Percentiles rank a stretch among this genome's conserved stretches.
Evolutionary conservation across 2,797 vertebrate species (phyloP).

Genomic region (Lacerta bilineata): DNA sequence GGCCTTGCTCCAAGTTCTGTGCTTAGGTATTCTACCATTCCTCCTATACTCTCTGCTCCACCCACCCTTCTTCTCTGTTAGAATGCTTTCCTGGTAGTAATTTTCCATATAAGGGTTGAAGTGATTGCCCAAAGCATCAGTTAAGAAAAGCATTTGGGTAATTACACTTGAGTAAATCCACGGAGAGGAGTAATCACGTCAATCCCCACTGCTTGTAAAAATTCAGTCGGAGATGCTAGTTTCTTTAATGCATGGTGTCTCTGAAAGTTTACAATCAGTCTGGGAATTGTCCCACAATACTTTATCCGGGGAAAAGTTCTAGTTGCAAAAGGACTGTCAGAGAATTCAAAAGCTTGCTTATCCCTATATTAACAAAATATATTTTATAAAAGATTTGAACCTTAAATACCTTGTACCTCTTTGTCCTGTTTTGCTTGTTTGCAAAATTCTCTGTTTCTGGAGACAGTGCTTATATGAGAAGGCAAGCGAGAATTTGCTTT

Average conservation of each 20-base stretch:
- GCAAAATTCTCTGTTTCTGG: slow-evolving; percentile 65
- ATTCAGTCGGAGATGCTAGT: background rate
- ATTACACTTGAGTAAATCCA: background rate
- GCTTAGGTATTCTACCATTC: too few species aligned
- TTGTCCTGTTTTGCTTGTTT: slow-evolving; percentile 63
- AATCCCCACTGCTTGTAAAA: background rate
- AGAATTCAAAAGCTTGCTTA: background rate
- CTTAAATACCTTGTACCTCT: slow-evolving; percentile 66
- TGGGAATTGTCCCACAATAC: background rate
- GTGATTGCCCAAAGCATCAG: slow-evolving; percentile 11
- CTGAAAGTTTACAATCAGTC: background rate
- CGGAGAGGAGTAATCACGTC: background rate
- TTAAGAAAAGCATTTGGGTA: slow-evolving; percentile 14
- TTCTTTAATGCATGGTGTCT: background rate
- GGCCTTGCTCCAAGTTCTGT: too few species aligned
- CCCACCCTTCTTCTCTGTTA: background rate
- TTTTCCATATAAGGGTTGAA: background rate
- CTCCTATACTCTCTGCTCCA: too few species aligned
- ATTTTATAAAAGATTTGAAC: slow-evolving; percentile 56
- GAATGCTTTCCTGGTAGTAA: background rate
- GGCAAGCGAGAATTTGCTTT: slow-evolving; percentile 64
- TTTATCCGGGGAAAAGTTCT: too few species aligned
- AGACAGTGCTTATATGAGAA: slow-evolving; percentile 60
- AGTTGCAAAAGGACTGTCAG: background rate
- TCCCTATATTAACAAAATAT: background rate